Evolutionary conservation across 2,797 vertebrate genomes (phyloP).

Genomic region (Fundulus diaphanus): DNA sequence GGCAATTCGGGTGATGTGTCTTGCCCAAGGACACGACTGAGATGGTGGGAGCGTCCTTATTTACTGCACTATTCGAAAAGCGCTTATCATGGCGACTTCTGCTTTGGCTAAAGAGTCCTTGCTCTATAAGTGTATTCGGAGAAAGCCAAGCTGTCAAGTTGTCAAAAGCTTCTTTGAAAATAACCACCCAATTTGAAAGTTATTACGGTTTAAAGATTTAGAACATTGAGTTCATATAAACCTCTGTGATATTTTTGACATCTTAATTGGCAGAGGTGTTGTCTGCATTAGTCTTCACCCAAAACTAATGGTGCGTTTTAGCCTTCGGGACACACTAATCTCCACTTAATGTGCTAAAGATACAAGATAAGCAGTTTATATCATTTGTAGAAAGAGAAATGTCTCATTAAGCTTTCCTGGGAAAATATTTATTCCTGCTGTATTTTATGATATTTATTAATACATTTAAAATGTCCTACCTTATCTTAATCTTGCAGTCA

Average conservation of each 20-base stretch:
- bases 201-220: background rate
- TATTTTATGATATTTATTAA: background rate
- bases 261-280: background rate
- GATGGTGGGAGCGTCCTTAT: too few relatives aligned
- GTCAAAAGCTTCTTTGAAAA: background rate
- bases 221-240: background rate
- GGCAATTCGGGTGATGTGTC: too few relatives aligned
- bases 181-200: background rate
- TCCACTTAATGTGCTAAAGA: background rate
- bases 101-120: too few relatives aligned
- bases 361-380: too few relatives aligned
- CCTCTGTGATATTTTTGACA: too few relatives aligned
- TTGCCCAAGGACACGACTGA: too few relatives aligned
- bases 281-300: background rate
- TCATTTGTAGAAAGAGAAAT: background rate
- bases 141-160: too few relatives aligned
- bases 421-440: background rate
- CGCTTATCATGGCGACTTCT: too few relatives aligned
- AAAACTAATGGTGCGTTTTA: background rate
- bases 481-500: slow-evolving; percentile 15
- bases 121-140: too few relatives aligned
- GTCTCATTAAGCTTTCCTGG: background rate
- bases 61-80: too few relatives aligned
- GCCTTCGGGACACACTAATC: background rate
- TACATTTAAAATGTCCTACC: background rate